Base-by-base conservation (phyloP, 2,113 vertebrate species). In the Galeopterus variegatus region DNA sequence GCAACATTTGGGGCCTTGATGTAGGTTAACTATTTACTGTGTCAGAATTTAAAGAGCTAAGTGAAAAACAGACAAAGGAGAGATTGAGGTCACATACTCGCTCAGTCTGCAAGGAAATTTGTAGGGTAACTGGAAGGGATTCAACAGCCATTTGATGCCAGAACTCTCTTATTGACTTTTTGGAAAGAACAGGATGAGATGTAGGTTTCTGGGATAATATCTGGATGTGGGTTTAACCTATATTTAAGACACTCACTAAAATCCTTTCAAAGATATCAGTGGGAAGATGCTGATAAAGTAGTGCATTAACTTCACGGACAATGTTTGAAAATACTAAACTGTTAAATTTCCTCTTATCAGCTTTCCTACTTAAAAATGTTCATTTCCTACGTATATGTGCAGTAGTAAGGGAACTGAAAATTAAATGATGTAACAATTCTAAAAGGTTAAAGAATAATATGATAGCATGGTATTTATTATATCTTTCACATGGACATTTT, bases 31-130 rank as follows among this genome's bases (percentile, higher is more conserved):
- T 95, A 91, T 86, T 54, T 67, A 52, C 97, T 95, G 85, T 96
- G 97, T 97, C 84, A 94, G 96, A 96, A 98, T 96, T 96, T 97
- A 95, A 97, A 96, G 82, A 96, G 93, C 89, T 73, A 86, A 94
- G 96, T 80, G 62, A 96, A 86, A 98, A 93, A 86, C 64, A 92
- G 95, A 84, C 56, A 6, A 88, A 98, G 97, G 97, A 96, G 0
- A 50, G 88, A 97, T 85, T 81, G 97, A 98, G 97, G 98, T 97
- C 97, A 98, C 8, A 14, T 72, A 36, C 83, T 65, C 56, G 4
- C 90, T 98, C 90, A 60, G 2, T 88, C 70, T 19, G 73, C 96
- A 95, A 92, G 97, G 96, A 97, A 94, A 97, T 0, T 0, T 95
- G 97, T 96, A 93, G 94, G 41, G 41, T 41, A 96, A 93, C 80